A percentile compares a stretch with the other conserved stretches of the same genome.
Conservation (phyloP, 2,113 vertebrate species). For the cattle (Bos taurus) region ARS-UCD2.0 NC_037340.1:7963001-7963500, state of each 20-base stretch:
- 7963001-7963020: neutral
- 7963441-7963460: neutral
- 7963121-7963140: neutral
- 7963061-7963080: neutral
- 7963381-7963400: neutral
- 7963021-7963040: neutral
- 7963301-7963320: neutral
- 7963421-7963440: neutral
- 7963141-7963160: neutral
- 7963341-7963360: neutral
- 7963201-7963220: neutral
- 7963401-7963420: neutral
- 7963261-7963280: neutral
- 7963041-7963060: neutral
- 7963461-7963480: neutral
- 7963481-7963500: neutral
- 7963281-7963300: neutral
- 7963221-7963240: neutral
- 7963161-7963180: neutral
- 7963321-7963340: neutral
- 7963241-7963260: neutral
- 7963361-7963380: neutral
- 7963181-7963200: neutral
- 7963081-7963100: neutral
- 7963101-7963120: neutral